phyloP scores from a whole-genome alignment of 2,797 vertebrate species.

The Gambusia yucatana region DNA sequence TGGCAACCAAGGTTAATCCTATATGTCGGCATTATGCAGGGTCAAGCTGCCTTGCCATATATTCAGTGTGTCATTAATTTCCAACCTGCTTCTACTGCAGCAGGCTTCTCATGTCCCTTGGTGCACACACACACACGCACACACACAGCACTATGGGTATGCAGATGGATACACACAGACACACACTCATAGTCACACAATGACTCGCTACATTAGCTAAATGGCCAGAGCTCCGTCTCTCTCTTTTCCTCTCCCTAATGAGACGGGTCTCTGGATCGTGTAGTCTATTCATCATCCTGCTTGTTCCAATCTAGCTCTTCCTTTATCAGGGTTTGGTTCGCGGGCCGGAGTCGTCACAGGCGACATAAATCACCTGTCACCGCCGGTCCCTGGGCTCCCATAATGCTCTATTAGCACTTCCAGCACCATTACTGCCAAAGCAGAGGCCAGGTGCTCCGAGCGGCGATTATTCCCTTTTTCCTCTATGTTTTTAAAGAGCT shows the following conservation, averaged over 20 bases:
- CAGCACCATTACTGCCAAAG: constrained; percentile 59
- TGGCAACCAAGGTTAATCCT: constrained; percentile 88
- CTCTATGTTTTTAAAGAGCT: constrained; percentile 24
- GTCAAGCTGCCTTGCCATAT: constrained; percentile 85
- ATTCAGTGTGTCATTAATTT: constrained; percentile 91
- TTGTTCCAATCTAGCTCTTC: constrained; percentile 96
- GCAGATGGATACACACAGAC: constrained; percentile 50
- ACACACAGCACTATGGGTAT: constrained; percentile 19
- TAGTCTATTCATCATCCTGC: constrained; percentile 99
- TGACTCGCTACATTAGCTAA: constrained; percentile 98
- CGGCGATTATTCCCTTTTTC: constrained; percentile 17
- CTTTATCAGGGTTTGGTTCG: constrained; percentile 92
- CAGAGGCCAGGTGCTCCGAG: constrained; percentile 54
- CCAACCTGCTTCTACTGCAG: constrained; percentile 83
- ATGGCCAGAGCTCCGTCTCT: constrained; percentile 84
- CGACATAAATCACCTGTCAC: constrained; percentile 95
- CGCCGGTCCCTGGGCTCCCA: constrained; percentile 84
- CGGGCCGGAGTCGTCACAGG: constrained; percentile 92
- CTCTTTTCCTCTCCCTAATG: constrained; percentile 85
- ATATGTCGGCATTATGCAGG: constrained; percentile 84
- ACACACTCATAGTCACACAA: constrained; percentile 72
- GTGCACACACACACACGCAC: constrained; percentile 32
- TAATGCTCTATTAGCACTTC: constrained; percentile 95
- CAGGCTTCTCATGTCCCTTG: constrained; percentile 80
- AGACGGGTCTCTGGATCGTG: constrained; percentile 93